Conservation (phyloP, 2,797 vertebrate species). For the Coccyzus lansbergi region DNA sequence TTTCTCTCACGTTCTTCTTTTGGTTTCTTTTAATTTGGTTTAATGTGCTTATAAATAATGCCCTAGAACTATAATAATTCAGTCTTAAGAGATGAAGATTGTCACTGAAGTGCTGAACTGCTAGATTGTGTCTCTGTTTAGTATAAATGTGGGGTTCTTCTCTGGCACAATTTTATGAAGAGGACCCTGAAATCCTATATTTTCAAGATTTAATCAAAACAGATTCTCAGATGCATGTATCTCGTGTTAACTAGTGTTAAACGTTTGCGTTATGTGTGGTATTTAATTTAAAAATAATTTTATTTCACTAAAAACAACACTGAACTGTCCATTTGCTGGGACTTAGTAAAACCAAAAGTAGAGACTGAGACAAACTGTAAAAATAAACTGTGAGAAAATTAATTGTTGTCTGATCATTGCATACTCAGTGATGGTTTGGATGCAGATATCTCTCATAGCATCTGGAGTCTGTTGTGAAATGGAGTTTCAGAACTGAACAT, state of each 20-base stretch:
- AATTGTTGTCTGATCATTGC: not conserved
- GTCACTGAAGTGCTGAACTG: not conserved
- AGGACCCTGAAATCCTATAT: not conserved
- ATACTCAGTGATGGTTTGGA: not conserved
- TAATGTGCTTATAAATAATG: not conserved
- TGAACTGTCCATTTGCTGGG: slow-evolving; percentile 25
- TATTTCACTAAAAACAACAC: not conserved
- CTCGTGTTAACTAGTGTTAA: not conserved
- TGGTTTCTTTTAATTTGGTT: not conserved
- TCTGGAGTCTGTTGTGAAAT: not conserved
- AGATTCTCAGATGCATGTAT: not conserved
- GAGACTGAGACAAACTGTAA: slow-evolving; percentile 18
- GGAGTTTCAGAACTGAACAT: not conserved
- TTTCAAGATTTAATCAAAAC: not conserved
- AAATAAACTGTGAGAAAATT: not conserved
- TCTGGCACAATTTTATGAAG: not conserved
- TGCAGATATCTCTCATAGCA: not conserved
- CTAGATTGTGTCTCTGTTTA: not conserved
- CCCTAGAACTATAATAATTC: not conserved
- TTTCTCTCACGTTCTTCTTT: not conserved
- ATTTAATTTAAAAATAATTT: not conserved
- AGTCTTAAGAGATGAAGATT: not conserved
- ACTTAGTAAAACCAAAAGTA: slow-evolving; percentile 18
- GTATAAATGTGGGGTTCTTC: not conserved
- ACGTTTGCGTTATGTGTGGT: not conserved